Evolutionary conservation across 2,888 invertebrate species (phyloP).

Genomic region (Rhogogaster chlorosoma): DNA sequence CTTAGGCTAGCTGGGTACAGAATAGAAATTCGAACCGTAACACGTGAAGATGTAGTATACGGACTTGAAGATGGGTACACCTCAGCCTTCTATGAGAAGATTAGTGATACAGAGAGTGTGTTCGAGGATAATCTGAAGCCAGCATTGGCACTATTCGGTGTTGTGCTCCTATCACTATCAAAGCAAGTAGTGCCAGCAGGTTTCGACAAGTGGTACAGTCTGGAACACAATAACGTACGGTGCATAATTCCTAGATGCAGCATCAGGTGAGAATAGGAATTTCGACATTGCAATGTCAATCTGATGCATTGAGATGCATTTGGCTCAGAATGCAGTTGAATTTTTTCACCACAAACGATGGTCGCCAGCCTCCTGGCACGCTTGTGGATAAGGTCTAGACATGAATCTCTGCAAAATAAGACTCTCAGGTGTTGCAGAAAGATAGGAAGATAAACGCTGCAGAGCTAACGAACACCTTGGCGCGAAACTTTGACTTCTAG

Average conservation of each 20-base stretch:
- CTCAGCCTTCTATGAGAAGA: too few species aligned
- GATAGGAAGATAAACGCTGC: conserved; percentile 36
- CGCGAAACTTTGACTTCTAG: conserved; percentile 27
- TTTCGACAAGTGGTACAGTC: too few species aligned
- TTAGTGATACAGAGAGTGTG: too few species aligned
- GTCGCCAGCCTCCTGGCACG: conserved; percentile 37
- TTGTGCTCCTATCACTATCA: too few species aligned
- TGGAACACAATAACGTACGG: conserved; percentile 20
- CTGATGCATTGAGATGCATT: conserved; percentile 32
- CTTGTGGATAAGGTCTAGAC: conserved; percentile 32
- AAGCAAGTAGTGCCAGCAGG: too few species aligned
- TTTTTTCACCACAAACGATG: conserved; percentile 29
- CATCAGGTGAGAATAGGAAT: conserved; percentile 35
- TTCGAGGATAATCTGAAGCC: too few species aligned
- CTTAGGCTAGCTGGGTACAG: too few species aligned
- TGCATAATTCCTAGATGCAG: conserved; percentile 36
- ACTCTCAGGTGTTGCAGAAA: conserved; percentile 33
- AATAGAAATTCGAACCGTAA: too few species aligned
- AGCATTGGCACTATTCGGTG: too few species aligned
- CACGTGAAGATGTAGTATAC: too few species aligned
- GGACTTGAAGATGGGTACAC: too few species aligned
- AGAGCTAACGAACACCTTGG: conserved; percentile 37
- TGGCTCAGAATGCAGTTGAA: conserved; percentile 27
- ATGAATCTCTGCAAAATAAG: conserved; percentile 35
- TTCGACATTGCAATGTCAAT: conserved; percentile 30